A percentile compares a stretch with the other conserved stretches of the same genome.
These are phyloP conservation scores for Spheniscus humboldti DNA, from an alignment of 2,797 vertebrate species.

Conservation along the genomic window DNA sequence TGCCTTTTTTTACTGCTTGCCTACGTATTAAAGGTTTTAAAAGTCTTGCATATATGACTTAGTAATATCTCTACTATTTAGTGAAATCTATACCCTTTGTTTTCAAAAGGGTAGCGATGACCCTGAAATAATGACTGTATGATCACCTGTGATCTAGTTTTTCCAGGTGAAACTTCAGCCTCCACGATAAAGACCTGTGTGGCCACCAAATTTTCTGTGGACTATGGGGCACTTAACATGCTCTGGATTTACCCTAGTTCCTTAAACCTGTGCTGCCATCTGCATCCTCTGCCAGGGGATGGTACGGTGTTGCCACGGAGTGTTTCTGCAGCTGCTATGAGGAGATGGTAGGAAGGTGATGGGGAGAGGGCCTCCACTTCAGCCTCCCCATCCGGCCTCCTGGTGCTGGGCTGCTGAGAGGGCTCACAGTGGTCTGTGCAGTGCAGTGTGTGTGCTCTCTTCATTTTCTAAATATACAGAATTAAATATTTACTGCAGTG, in stretches of 20 bases:
- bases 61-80: background rate
- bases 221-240: background rate
- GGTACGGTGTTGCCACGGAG: background rate
- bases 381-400: background rate
- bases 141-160: background rate
- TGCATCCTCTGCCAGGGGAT: background rate
- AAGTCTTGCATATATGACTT: background rate
- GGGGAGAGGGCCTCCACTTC: background rate
- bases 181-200: background rate
- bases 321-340: background rate
- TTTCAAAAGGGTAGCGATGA: background rate
- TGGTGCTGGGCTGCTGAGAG: background rate
- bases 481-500: background rate
- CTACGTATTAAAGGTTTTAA: background rate
- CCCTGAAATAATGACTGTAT: background rate
- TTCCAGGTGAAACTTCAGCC: background rate
- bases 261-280: background rate
- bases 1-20: background rate
- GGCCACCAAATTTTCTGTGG: background rate
- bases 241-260: background rate
- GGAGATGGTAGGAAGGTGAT: background rate
- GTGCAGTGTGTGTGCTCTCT: background rate
- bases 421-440: fast-evolving
- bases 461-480: background rate
- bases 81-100: background rate